Base-by-base conservation (phyloP, 2,888 invertebrate species). In the Desoria tigrina region DNA sequence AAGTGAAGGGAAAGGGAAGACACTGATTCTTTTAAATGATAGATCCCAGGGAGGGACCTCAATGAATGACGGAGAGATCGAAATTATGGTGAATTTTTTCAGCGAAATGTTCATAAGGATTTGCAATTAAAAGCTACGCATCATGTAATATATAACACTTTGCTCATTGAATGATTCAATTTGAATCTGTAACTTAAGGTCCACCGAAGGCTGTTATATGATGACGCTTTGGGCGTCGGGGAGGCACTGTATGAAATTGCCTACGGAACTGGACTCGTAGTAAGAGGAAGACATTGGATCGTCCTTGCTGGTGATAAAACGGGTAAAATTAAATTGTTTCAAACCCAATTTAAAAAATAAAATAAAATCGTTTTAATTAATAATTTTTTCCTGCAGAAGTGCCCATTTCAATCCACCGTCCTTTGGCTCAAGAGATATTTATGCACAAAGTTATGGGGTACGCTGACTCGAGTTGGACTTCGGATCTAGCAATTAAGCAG, bases 181-280 rank as follows among this genome's bases (percentile, higher is more conserved):
- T n/a, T n/a, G n/a, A n/a, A n/a, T n/a, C n/a, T n/a, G n/a, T 6
- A 45, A 16, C 21, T 18, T 18, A 27, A 72, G 71, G 53, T 94
- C 1, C 97, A 98, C 78, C 85, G 98, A 61, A 84, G 94, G 50
- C 80, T 92, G 23, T 78, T 94, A 1, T 84, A 85, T 61, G 98
- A 99, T 76, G 98, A 99, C 79, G 89, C 88, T 0, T 93, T 94
- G 77, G 98, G 98, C 0, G 96, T 98, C 0, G 90, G 84, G 0
- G 97, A 98, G 81, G 87, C 94, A 0, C 80, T 98, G 0, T 91
- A 95, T 77, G 98, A 99, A 81, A 84, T 84, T 0, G 88, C 86
- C 0, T 87, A 82, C 53, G 76, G 74, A 0, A 62, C 32, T 3
- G 76, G 76, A 16, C 63, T 74, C 1, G 69, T 72, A 1, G 61